Conservation (phyloP, 2,888 invertebrate genomes). For the Trachelus tabidus region DNA sequence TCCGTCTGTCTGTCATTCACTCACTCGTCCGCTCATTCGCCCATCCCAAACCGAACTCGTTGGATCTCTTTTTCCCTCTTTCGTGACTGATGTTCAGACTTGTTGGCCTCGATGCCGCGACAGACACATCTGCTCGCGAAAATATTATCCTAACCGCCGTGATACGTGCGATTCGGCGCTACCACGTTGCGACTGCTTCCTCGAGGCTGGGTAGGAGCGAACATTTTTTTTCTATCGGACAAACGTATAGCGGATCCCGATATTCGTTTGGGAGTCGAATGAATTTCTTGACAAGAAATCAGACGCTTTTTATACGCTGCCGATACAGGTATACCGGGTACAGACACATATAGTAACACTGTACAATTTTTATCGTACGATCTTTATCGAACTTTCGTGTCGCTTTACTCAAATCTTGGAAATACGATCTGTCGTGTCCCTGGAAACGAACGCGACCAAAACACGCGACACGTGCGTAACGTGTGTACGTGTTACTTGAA, state of each 20-base stretch:
- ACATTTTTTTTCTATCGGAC: not conserved
- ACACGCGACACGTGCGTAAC: not conserved
- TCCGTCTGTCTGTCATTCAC: conserved; percentile 56
- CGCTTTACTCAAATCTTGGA: not conserved
- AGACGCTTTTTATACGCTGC: not conserved
- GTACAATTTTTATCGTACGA: not conserved
- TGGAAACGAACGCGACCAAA: not conserved
- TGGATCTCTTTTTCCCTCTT: conserved; percentile 43
- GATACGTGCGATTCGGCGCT: not conserved
- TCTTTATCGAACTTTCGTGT: not conserved
- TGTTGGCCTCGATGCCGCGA: conserved; percentile 30
- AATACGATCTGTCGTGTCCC: not conserved
- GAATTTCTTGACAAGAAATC: not conserved
- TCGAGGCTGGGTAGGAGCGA: not conserved
- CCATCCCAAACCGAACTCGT: conserved; percentile 13
- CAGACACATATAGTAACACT: not conserved
- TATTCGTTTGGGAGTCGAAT: not conserved
- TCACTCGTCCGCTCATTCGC: conserved; percentile 30
- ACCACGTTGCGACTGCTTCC: not conserved
- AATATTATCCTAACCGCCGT: conserved; percentile 5
- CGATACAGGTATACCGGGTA: not conserved
- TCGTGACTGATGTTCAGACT: conserved; percentile 43
- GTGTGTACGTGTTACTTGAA: not conserved
- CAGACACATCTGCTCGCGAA: conserved; percentile 1
- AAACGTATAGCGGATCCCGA: not conserved